Evolutionary conservation across 2,888 invertebrate genomes (phyloP).

Genomic region (Halictus quadricinctus): DNA sequence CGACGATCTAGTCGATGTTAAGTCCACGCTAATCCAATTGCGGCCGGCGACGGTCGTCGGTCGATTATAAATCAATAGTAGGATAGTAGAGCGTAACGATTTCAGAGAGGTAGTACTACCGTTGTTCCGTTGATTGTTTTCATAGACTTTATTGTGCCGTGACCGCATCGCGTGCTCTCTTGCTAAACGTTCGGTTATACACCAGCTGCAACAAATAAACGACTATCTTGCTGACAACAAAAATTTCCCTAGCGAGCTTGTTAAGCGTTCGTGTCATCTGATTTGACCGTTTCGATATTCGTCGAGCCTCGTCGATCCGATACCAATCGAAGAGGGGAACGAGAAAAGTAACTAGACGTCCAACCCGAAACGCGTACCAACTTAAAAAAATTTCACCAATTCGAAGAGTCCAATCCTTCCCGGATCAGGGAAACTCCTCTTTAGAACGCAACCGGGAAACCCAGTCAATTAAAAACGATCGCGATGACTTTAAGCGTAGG

Average conservation of each 20-base stretch:
- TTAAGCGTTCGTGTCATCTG: slow-evolving; percentile 18
- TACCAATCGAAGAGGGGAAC: neutral
- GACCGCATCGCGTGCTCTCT: slow-evolving; percentile 73
- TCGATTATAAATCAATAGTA: slow-evolving; percentile 74
- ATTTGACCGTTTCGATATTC: neutral
- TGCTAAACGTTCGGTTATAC: slow-evolving; percentile 44
- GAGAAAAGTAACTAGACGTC: slow-evolving; percentile 7
- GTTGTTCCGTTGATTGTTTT: slow-evolving; percentile 82
- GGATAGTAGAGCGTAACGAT: slow-evolving; percentile 75
- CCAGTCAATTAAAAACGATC: slow-evolving; percentile 61
- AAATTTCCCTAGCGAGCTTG: slow-evolving; percentile 5
- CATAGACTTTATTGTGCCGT: slow-evolving; percentile 81
- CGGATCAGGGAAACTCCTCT: neutral
- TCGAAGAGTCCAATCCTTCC: slow-evolving; percentile 15
- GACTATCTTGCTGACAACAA: slow-evolving; percentile 18
- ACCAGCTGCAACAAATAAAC: slow-evolving; percentile 39
- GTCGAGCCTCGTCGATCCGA: neutral
- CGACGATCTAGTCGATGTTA: slow-evolving; percentile 46
- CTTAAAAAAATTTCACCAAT: neutral
- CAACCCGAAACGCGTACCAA: neutral
- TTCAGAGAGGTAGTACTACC: slow-evolving; percentile 77
- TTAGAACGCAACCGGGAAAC: slow-evolving; percentile 14
- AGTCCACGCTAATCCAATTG: slow-evolving; percentile 41
- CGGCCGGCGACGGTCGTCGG: slow-evolving; percentile 47
- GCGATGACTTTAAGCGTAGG: slow-evolving; percentile 16